Percentiles rank a stretch among this genome's conserved stretches.
Conservation (phyloP, 1,140 invertebrate species). For the Diorhabda carinulata region DNA sequence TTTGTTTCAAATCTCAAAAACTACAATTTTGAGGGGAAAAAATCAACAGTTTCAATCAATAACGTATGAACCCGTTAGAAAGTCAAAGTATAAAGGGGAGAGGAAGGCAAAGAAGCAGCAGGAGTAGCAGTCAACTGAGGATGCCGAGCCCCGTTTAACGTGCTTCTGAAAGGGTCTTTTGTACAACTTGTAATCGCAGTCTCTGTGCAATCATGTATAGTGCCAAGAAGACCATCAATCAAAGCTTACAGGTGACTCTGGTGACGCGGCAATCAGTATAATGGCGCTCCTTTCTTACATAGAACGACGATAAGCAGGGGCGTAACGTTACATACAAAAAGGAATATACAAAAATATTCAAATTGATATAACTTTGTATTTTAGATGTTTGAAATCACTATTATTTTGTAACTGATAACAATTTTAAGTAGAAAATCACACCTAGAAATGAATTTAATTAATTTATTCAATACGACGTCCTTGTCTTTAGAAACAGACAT, state of each 20-base stretch:
- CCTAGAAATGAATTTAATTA: no score
- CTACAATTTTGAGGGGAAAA: no score
- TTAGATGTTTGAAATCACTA: no score
- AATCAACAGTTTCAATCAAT: not conserved
- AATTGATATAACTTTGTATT: no score
- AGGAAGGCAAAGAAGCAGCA: not conserved
- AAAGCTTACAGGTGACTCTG: slow-evolving; percentile 18
- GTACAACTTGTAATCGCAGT: slow-evolving; percentile 12
- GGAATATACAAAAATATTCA: no score
- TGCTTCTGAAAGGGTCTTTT: slow-evolving; percentile 14
- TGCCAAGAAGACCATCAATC: slow-evolving; percentile 21
- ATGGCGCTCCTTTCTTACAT: slow-evolving; percentile 5
- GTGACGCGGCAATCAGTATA: slow-evolving; percentile 18
- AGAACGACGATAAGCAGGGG: not conserved
- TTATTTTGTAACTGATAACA: no score
- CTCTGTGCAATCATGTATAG: slow-evolving; percentile 22
- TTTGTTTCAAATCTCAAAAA: no score
- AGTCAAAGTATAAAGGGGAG: slow-evolving; percentile 11
- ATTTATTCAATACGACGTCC: no score
- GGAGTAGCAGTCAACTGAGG: not conserved
- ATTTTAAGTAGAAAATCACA: no score
- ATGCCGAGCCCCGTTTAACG: slow-evolving; percentile 9
- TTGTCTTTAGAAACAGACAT: no score
- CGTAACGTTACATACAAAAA: not conserved
- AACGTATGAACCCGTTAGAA: not conserved